Base-by-base conservation (phyloP, 2,888 invertebrate genomes). In the Epistrophella euchroma region DNA sequence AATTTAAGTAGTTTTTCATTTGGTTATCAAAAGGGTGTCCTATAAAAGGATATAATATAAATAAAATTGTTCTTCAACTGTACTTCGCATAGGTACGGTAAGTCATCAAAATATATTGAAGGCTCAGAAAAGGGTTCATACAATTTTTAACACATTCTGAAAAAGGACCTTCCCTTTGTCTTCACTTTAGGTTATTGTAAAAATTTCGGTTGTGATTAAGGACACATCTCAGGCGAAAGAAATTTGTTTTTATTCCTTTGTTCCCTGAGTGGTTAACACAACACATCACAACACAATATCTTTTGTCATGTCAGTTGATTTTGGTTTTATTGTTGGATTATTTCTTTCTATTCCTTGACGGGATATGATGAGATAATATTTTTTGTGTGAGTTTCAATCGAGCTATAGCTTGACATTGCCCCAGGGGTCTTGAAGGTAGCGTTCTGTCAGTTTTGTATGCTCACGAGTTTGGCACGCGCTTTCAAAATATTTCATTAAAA, bases 221-320 rank as follows among this genome's bases (percentile, higher is more conserved):
- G 89, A 88, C 89, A 88, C 88, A 88, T 88, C 85, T 88, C 88
- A 76, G 55, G 73, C 73, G 19, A 72, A 60, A 52, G n/a, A 32
- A 74, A 75, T 73, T 77, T 40, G 43, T 64, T 50, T 64, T 43
- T 70, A 70, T 64, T 75, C 40, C 9, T 17, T 40, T 66, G 2
- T 47, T 32, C 32, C 6, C 9, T 47, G 32, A 43, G 62, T 43
- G 28, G 25, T 32, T 47, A 60, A 37, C 32, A 47, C 11, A 47
- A 35, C 47, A 35, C 11, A 47, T 19, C 47, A 35, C 6, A 47
- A 47, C 17, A 19, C 7, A 66, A 47, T 47, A 15, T 15, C 47
- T 17, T 47, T 47, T 66, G 15, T 66, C 25, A 64, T 25, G 25
- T 19, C 17, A 64, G 28, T 45, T 64, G 25, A 64, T 17, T 17